Evolutionary conservation across 53 echinoderm and acorn worm species (phyloP).

Genomic region (Holothuria leucospilota): DNA sequence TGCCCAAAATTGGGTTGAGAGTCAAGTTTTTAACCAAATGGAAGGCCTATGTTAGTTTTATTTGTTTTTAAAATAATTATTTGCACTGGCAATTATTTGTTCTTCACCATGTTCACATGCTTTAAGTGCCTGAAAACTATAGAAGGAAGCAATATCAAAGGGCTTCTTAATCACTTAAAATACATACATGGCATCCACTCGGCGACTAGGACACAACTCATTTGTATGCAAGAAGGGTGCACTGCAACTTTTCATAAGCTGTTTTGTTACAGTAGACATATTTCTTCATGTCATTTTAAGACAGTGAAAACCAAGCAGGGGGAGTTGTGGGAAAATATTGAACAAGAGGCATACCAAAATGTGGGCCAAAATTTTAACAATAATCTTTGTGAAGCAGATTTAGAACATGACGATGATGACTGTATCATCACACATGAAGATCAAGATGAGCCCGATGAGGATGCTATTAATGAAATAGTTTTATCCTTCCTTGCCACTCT

Average conservation of each 20-base stretch:
- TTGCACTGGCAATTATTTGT: not conserved
- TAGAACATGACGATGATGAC: not conserved
- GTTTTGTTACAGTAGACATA: not conserved
- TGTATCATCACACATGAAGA: not conserved
- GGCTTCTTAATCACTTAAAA: not conserved
- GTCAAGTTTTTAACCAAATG: slow-evolving; percentile 14
- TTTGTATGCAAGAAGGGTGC: slow-evolving; percentile 6
- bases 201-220: not conserved
- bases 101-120: not conserved
- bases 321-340: no score
- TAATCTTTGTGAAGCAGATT: no score
- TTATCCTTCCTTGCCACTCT: no score
- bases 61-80: not conserved
- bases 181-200: slow-evolving; percentile 22
- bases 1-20: slow-evolving; percentile 2
- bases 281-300: slow-evolving; percentile 21
- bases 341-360: no score
- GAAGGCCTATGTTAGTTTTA: slow-evolving; percentile 10
- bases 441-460: not conserved
- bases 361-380: no score
- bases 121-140: not conserved
- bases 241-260: slow-evolving; percentile 5
- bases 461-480: not conserved
- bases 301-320: not conserved
- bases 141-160: not conserved